Percentiles rank a stretch among this genome's conserved stretches.
Conservation (phyloP, 2,113 vertebrate genomes). For the Oncorhynchus kisutch region DNA sequence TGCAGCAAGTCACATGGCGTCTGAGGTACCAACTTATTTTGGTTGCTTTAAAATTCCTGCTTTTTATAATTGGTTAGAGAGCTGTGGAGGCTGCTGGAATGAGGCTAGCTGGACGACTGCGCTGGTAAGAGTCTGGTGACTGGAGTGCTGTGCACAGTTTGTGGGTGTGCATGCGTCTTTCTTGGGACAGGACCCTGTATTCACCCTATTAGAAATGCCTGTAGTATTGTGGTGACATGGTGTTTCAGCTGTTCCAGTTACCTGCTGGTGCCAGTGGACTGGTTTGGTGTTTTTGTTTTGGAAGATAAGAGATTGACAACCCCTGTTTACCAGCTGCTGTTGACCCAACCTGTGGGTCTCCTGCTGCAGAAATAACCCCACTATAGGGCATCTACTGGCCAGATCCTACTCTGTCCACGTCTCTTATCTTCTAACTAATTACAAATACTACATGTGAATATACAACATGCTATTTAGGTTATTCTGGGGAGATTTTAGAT, state of each 20-base stretch:
- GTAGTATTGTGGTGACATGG: neutral
- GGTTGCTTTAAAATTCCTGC: conserved; percentile 20
- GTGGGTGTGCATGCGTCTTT: neutral
- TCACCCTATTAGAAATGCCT: neutral
- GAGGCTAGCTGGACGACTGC: neutral
- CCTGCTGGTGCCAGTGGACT: neutral
- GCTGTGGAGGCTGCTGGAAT: neutral
- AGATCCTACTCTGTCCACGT: neutral
- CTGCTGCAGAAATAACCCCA: neutral
- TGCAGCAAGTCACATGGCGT: conserved; percentile 16
- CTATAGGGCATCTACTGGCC: neutral
- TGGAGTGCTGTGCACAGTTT: neutral
- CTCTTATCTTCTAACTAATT: neutral
- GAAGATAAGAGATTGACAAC: neutral
- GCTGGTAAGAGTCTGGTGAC: neutral
- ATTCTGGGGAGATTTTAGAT: neutral
- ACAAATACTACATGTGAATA: too few relatives aligned
- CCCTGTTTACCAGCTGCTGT: too few relatives aligned
- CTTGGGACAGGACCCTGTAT: neutral
- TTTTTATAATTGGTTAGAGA: neutral
- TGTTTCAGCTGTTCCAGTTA: neutral
- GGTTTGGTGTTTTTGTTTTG: neutral
- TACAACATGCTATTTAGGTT: neutral
- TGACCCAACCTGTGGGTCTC: neutral
- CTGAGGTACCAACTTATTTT: conserved; percentile 34